A percentile compares a stretch with the other conserved stretches of the same genome.
Evolutionary conservation across 2,888 invertebrate genomes (phyloP).

Genomic region (Ephialtes manifestator): DNA sequence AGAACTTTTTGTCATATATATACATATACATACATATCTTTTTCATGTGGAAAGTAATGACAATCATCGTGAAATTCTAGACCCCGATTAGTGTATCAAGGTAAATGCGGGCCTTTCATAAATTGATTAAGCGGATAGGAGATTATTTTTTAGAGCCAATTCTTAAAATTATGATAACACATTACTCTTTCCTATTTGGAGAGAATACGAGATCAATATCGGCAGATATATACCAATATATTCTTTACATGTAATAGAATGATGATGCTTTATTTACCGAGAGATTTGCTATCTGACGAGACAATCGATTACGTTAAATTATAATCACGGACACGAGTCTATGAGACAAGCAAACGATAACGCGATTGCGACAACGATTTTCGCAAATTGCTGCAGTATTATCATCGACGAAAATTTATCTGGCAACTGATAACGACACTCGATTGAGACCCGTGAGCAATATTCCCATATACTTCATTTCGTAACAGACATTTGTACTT

Average conservation of each 20-base stretch:
- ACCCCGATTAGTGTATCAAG: background rate
- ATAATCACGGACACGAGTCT: background rate
- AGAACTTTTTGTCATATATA: too few species aligned
- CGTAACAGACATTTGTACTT: background rate
- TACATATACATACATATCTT: too few species aligned
- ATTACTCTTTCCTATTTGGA: background rate
- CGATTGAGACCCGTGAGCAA: constrained; percentile 1
- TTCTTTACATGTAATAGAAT: background rate
- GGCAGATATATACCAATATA: background rate
- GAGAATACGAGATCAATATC: background rate
- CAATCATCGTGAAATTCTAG: background rate
- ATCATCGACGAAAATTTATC: constrained; percentile 23
- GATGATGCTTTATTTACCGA: background rate
- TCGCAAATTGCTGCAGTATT: constrained; percentile 14
- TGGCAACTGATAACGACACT: constrained; percentile 10
- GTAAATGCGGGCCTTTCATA: background rate
- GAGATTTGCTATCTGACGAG: background rate
- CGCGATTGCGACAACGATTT: constrained; percentile 9
- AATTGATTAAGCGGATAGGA: background rate
- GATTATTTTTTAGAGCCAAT: background rate
- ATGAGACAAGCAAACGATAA: background rate
- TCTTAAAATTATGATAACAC: background rate
- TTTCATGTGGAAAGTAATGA: background rate
- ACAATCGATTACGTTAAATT: constrained; percentile 5
- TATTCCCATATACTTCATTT: background rate